Evolutionary conservation across 2,888 invertebrate species (phyloP), one percentile per base, ranked within the genome.

Genomic region (Ramazzottius varieornatus): DNA sequence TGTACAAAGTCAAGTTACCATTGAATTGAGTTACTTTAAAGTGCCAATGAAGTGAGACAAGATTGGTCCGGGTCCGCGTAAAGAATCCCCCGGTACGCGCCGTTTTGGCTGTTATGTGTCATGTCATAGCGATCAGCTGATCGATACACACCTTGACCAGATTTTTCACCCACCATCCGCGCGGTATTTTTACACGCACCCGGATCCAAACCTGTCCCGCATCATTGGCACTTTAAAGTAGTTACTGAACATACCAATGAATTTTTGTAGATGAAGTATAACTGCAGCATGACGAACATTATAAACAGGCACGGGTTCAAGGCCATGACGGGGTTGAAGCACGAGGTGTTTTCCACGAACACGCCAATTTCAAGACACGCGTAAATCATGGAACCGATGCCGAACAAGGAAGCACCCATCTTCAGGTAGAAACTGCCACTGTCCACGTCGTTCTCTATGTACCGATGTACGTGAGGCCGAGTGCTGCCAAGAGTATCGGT

Each of bases 401-500:
- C 54, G 29, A 54, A 54, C 20, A 29, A 4, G 13, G 54, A 16
- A 24, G 54, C 54, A 8, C 54, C 54, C n/a, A 54, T 16, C 24
- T 54, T 54, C 54, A 54, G 54, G 54, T 54, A 54, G 54, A 54
- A 54, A 54, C 54, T 54, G 54, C 54, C 54, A 29, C n/a, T 54
- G 54, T 54, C 20, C 54, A 54, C 54, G 54, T 54, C 54, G 29
- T 54, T 54, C 29, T 16, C 29, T 16, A 29, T 29, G n/a, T 16
- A 24, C 4, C 20, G 20, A 40, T 40, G 40, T 20, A 13, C 40
- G 8, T 40, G 8, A 8, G 40, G 40, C 8, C 20, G 40, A 20
- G 8, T 8, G 20, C 20, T 40, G 40, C 40, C 40, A 20, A 40
- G 8, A 20, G 20, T 40, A 20, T 40, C 8, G 8, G 20, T 40